Base-by-base conservation (phyloP, 2,113 vertebrate species). In the Macroglossus sobrinus region DNA sequence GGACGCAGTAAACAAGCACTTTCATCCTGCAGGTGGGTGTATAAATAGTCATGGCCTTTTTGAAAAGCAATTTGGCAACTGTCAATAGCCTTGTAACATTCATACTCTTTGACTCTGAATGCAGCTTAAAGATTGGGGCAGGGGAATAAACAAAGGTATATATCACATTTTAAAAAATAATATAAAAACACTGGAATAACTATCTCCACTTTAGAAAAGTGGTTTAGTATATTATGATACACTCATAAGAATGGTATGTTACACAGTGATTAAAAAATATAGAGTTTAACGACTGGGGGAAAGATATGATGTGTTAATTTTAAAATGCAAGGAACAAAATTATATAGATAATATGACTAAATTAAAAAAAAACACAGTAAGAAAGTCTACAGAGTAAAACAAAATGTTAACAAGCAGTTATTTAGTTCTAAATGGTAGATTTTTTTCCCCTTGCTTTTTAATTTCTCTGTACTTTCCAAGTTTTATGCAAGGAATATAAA, bases 301-400 rank as follows among this genome's bases (percentile, higher is more conserved):
- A 89, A 85, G 28, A 81, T 12, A 59, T 18, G 18, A 76, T 40
- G 24, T 86, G 69, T 47, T 85, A 89, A 79, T 45, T 55, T 75
- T 63, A 22, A 92, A 90, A 82, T 68, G 14, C 33, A 71, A n/a
- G 28, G 76, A 86, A 89, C 45, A 80, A 96, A 94, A 64, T 84
- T 80, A 89, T 14, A 91, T 4, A 91, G 22, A 91, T 4, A 66
- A n/a, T 61, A 78, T 35, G 5, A 78, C 33, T 87, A 93, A 89
- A 86, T 61, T 38, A 74, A 40, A 66, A 11, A 93, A 79, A 84
- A 92, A 89, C 5, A 94, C 0, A 69, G 28, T 63, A 78, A 64
- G 55, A 74, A 94, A 75, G 26, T 71, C 21, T 85, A 40, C n/a
- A n/a, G 89, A 71, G 53, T 64, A 81, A 18, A 88, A 92, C 35